phyloP scores from a whole-genome alignment of 2,888 invertebrate genomes.

The Acronicta psi region DNA sequence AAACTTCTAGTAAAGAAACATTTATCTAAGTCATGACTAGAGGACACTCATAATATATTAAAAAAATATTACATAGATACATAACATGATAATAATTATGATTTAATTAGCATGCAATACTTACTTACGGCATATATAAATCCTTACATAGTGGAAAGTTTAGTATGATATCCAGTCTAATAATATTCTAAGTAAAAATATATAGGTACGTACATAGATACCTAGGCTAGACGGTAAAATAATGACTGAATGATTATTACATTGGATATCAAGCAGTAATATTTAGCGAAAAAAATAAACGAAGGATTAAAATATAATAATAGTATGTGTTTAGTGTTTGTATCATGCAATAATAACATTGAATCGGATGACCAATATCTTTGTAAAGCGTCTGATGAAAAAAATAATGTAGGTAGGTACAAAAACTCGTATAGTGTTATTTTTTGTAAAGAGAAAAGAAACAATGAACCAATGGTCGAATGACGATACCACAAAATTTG shows the following conservation, averaged over 20 bases:
- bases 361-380: slow-evolving; percentile 62
- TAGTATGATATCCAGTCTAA: slow-evolving; percentile 29
- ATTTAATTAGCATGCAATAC: slow-evolving; percentile 27
- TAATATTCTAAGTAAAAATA: slow-evolving; percentile 7
- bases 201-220: not conserved
- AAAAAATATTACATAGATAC: not conserved
- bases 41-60: too few species aligned
- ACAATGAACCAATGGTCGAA: slow-evolving; percentile 10
- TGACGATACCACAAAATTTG: slow-evolving; percentile 26
- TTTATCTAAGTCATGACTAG: too few species aligned
- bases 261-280: slow-evolving; percentile 15
- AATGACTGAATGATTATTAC: slow-evolving; percentile 14
- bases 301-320: slow-evolving; percentile 31
- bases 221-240: too few species aligned
- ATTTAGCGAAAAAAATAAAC: slow-evolving; percentile 27
- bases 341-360: slow-evolving; percentile 55
- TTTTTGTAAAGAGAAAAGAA: slow-evolving; percentile 13
- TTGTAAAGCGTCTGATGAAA: slow-evolving; percentile 55
- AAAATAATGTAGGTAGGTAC: slow-evolving; percentile 23
- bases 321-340: slow-evolving; percentile 65
- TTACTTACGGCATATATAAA: slow-evolving; percentile 35
- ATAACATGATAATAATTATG: too few species aligned
- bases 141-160: slow-evolving; percentile 14
- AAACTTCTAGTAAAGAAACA: too few species aligned
- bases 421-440: too few species aligned